Conservation (phyloP, 2,888 invertebrate genomes). For the Drosophila borealis region DNA sequence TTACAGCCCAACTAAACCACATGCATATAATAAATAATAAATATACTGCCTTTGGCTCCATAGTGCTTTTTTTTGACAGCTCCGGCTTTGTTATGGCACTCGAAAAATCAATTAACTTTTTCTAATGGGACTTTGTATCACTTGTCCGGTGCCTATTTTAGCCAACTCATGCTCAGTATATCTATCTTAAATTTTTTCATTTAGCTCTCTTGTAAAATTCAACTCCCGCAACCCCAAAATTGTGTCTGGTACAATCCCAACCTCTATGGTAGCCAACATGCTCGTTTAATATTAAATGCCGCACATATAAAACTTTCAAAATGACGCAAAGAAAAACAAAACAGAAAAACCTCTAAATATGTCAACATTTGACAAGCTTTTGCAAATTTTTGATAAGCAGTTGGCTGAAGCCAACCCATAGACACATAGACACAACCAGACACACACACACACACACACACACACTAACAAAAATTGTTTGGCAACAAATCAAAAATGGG, state of each 20-base stretch:
- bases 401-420: constrained; percentile 29
- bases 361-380: constrained; percentile 68
- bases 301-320: constrained; percentile 53
- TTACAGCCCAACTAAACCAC: too few relatives aligned
- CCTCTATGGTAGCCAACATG: constrained; percentile 4
- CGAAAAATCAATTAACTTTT: constrained; percentile 18
- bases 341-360: constrained; percentile 50
- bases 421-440: constrained; percentile 1
- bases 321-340: constrained; percentile 4
- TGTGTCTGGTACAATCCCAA: constrained; percentile 2
- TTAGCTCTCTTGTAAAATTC: constrained; percentile 24
- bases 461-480: constrained; percentile 53
- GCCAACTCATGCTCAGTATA: constrained; percentile 7
- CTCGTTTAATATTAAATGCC: constrained; percentile 33
- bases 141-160: neutral
- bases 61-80: constrained; percentile 30
- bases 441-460: constrained; percentile 1
- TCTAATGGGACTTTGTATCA: constrained; percentile 4
- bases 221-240: constrained; percentile 5
- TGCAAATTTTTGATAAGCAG: constrained; percentile 51
- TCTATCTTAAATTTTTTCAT: constrained; percentile 15
- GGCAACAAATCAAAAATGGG: constrained; percentile 67
- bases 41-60: neutral
- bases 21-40: neutral
- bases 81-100: constrained; percentile 14